Conservation (phyloP, 2,113 vertebrate genomes). For the Madoqua kirkii region DNA sequence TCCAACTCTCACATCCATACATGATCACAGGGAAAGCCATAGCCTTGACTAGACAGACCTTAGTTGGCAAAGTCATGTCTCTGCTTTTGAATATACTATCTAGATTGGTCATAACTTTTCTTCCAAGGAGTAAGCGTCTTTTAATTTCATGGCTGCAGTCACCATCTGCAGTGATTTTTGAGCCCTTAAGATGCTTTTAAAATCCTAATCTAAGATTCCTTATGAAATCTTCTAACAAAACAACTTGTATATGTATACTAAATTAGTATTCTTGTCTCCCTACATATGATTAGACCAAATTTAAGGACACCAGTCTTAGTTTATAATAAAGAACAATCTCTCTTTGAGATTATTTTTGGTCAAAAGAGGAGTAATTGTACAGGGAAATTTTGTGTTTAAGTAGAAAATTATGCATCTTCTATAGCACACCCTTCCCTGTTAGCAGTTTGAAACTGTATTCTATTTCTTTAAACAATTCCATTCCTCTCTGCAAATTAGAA, state of each 20-base stretch:
- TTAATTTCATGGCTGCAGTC: too few species aligned
- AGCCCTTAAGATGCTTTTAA: background rate
- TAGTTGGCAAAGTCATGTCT: too few species aligned
- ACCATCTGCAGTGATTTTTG: too few species aligned
- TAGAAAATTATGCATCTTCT: background rate
- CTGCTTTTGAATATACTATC: too few species aligned
- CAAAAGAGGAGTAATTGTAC: background rate
- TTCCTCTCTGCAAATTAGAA: background rate
- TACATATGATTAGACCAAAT: background rate
- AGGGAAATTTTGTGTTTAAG: background rate
- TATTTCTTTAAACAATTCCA: background rate
- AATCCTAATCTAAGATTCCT: background rate
- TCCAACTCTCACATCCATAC: too few species aligned
- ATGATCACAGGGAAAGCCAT: too few species aligned
- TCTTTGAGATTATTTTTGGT: background rate
- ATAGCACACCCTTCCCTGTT: background rate
- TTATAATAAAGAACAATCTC: background rate
- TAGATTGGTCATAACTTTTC: too few species aligned
- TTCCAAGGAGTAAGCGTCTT: too few species aligned
- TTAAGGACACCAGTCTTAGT: background rate
- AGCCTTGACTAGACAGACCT: too few species aligned
- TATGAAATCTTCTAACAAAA: background rate
- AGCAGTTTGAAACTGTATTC: background rate
- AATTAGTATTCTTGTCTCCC: background rate
- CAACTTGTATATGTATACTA: background rate